Conservation (phyloP, 2,113 vertebrate species). For the Ginglymostoma cirratum region DNA sequence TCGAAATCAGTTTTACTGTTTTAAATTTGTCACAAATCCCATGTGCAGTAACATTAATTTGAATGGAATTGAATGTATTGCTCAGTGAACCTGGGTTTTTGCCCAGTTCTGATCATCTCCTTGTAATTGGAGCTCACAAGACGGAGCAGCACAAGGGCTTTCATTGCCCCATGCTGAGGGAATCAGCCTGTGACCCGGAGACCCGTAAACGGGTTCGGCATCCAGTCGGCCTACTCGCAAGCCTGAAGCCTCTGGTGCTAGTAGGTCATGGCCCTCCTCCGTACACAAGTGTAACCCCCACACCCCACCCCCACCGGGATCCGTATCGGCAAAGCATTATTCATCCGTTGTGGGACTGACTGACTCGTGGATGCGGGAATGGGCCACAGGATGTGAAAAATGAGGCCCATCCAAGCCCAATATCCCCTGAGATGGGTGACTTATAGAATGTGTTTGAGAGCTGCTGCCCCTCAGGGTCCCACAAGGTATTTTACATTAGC, state of each 20-base stretch:
- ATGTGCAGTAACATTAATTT: neutral
- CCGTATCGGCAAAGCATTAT: neutral
- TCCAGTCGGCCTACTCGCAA: neutral
- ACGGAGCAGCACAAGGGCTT: neutral
- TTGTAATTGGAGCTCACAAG: no score
- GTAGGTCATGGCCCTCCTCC: neutral
- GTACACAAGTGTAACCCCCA: neutral
- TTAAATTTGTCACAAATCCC: neutral
- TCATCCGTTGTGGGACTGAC: neutral
- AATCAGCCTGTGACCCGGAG: neutral
- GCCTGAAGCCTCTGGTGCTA: neutral
- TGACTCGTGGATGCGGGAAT: neutral
- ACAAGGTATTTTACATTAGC: neutral
- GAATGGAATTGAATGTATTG: neutral
- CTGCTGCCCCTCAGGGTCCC: neutral
- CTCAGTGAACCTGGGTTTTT: neutral
- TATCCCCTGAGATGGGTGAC: neutral
- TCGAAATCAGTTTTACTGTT: neutral
- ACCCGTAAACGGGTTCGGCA: neutral
- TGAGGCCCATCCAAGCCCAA: neutral
- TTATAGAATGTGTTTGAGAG: neutral
- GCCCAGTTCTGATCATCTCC: neutral
- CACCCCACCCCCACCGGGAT: neutral
- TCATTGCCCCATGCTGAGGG: neutral
- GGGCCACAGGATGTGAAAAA: neutral